Evolutionary conservation across 30 jellyfish, hydroid and myxozoan species (phyloP), one percentile per base, ranked within the genome.

Genomic region (Pseudorhiza aurosa): DNA sequence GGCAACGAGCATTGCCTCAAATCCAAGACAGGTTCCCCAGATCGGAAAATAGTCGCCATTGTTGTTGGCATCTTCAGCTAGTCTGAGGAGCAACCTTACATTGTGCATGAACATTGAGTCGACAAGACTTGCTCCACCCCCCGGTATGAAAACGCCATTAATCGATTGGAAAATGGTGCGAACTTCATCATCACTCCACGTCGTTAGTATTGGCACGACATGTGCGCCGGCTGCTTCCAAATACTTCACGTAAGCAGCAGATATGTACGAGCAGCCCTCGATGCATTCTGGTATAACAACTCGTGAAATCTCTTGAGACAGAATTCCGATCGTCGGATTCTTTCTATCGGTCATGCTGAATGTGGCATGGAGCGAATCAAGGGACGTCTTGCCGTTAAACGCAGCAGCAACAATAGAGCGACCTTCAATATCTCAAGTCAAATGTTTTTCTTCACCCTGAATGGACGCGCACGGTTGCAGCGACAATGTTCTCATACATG

Each of bases 21-120:
- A 57, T 1, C 97, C 97, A 9, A 94, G 86, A 70, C 97, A 89
- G 24, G 83, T 89, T 9, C 95, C 97, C 82, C 89, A 82, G 25
- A 89, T 67, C 0, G 97, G 97, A 81, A 89, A 89, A 26, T 63
- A 65, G 47, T 64, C 87, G 0, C 95, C 95, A 19, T 39, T 15
- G 9, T 80, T 77, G 58, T 89, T 89, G 0, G 85, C 87, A 24
- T 37, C 72, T 42, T 37, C 62, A 8, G 97, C 97, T 63, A 81
- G 31, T 9, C 63, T 68, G 29, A 32, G 50, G 40, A 89, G 31
- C 46, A 36, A 17, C 59, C 65, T 75, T 27, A 82, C 82, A 24
- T 63, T 51, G 18, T 45, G 39, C 56, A 55, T 58, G 46, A 65
- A 89, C 28, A 50, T 50, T 2, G 97, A 89, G 40, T 68, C 81